Conservation (phyloP, 2,113 vertebrate species). For the Xenus cinereus region DNA sequence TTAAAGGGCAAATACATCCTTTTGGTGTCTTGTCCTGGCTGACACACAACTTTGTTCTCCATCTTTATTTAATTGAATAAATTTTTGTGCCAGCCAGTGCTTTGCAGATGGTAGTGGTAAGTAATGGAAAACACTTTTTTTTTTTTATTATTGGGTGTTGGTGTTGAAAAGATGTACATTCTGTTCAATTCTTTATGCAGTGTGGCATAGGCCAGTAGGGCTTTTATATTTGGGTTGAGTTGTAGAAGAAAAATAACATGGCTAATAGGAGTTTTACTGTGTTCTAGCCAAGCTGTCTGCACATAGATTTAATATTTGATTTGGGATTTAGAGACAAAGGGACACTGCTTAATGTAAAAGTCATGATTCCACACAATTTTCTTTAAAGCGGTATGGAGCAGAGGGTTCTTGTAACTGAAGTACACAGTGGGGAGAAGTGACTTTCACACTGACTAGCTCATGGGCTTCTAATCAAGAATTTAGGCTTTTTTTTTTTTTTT, state of each 20-base stretch:
- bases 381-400: not conserved
- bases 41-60: conserved; percentile 73
- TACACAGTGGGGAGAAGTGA: not conserved
- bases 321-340: not conserved
- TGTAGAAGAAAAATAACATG: not conserved
- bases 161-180: not conserved
- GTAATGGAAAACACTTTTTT: conserved; percentile 40
- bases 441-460: not conserved
- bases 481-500: not conserved
- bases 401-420: not conserved
- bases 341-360: not conserved
- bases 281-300: not conserved
- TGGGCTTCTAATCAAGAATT: not conserved
- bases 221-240: not conserved
- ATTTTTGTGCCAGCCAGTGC: conserved; percentile 74
- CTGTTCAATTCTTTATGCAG: not conserved
- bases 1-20: conserved; percentile 80
- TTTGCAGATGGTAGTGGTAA: conserved; percentile 56
- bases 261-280: not conserved
- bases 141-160: not conserved
- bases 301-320: not conserved
- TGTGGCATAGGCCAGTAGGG: not conserved
- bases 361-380: not conserved
- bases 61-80: conserved; percentile 54
- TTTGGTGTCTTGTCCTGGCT: conserved; percentile 78